Percentiles rank a stretch among this genome's conserved stretches.
Conservation (phyloP, 2,888 invertebrate species). For the Odontomyia ornata region DNA sequence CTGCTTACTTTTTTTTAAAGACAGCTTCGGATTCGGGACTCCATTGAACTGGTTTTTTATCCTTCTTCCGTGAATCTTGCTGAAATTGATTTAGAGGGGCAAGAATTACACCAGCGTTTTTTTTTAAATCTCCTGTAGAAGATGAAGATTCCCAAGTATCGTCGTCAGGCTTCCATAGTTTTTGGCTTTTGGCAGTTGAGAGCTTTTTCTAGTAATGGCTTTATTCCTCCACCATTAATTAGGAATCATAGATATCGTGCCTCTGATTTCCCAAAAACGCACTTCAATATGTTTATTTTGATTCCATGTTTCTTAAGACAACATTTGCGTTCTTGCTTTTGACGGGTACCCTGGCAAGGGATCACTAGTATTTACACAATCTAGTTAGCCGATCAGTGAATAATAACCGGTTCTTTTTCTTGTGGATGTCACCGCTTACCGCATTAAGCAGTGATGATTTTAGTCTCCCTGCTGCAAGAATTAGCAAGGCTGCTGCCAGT, state of each 20-base stretch:
- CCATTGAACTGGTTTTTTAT: not conserved
- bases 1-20: not conserved
- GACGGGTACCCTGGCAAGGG: too few relatives aligned
- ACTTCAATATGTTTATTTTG: not conserved
- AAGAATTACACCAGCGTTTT: not conserved
- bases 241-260: not conserved
- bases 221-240: not conserved
- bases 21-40: not conserved
- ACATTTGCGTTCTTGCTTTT: too few relatives aligned
- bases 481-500: too few relatives aligned
- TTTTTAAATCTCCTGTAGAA: not conserved
- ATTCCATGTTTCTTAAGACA: not conserved
- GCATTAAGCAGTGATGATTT: too few relatives aligned
- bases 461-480: too few relatives aligned
- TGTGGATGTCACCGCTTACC: too few relatives aligned
- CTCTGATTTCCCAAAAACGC: not conserved
- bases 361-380: too few relatives aligned
- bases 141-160: not conserved
- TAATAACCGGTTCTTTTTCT: too few relatives aligned
- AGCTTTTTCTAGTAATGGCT: not conserved
- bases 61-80: not conserved
- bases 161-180: not conserved
- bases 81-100: not conserved
- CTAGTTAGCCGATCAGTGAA: too few relatives aligned
- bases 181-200: not conserved